Base-by-base conservation (phyloP, 2,797 vertebrate species). In the Sternotherus odoratus region DNA sequence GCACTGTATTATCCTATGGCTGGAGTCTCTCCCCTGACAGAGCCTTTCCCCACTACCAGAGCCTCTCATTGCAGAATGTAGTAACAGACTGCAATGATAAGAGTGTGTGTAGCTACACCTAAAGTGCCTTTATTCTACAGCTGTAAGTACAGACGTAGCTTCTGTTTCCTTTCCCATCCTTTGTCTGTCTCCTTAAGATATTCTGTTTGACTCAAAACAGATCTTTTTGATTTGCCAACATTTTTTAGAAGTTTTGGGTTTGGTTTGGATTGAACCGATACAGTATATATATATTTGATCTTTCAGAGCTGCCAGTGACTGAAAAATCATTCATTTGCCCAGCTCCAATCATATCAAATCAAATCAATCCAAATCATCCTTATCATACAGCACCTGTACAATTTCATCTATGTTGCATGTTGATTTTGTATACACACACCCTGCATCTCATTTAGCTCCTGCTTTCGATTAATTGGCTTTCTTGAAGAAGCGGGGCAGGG, bases 381-480 rank as follows among this genome's bases (percentile, higher is more conserved):
- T 50, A 30, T 50, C 87, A 78, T 81, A 8, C 79, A 84, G 11
- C 72, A 1, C 1, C 36, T n/a, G 1, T 3, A 36, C 21, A 85
- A 2, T 21, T 8, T 77, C 46, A 84, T 87, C 15, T 19, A 2
- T 36, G 53, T 49, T n/a, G 4, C 15, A 10, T 48, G 39, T 48
- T 75, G 72, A 75, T 48, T 75, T 46, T 75, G 43, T 28, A 16
- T n/a, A 39, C 19, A 69, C n/a, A 69, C 9, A 12, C 19, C 21
- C n/a, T n/a, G 28, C 13, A 2, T 19, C 5, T 81, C 60, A 33
- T 57, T 6, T 81, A 85, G 79, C 10, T 60, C 60, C 0, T 13
- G 54, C 49, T 87, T 94, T 90, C 89, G 33, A 28, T n/a, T 53
- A 60, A 56, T 74, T 95, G 23, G 24, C 5, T 91, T 93, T 95